phyloP scores from a whole-genome alignment of 2,113 vertebrate species.

The Entomyzon cyanotis region DNA sequence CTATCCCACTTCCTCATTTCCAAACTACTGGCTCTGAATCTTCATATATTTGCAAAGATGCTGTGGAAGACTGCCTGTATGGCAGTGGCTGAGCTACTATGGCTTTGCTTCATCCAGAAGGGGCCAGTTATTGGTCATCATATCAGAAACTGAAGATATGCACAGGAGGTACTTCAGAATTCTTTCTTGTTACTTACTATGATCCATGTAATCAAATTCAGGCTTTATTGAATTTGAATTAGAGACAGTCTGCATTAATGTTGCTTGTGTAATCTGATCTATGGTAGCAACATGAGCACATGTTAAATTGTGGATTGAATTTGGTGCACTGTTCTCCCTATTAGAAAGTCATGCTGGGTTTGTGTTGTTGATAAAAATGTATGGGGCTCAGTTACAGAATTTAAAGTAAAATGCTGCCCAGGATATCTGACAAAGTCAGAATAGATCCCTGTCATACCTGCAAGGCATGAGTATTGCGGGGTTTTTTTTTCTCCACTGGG shows the following conservation, averaged over 20 bases:
- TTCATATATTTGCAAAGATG: background rate
- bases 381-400: background rate
- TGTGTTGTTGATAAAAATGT: background rate
- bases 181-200: background rate
- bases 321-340: background rate
- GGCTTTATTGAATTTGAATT: background rate
- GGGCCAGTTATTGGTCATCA: background rate
- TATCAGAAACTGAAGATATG: background rate
- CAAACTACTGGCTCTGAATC: background rate
- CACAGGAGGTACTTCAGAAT: background rate
- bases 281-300: rapidly evolving
- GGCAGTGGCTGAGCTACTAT: background rate
- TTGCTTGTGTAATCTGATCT: background rate
- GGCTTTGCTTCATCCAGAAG: background rate
- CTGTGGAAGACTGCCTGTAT: background rate
- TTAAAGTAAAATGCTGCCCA: background rate
- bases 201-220: background rate
- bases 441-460: background rate
- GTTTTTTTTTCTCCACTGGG: background rate
- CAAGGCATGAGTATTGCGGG: background rate
- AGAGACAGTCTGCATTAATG: background rate
- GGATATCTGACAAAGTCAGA: background rate
- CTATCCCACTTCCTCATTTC: background rate
- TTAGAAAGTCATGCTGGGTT: background rate
- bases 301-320: background rate